phyloP scores from a whole-genome alignment of 2,888 invertebrate species.

The Acleris holmiana region DNA sequence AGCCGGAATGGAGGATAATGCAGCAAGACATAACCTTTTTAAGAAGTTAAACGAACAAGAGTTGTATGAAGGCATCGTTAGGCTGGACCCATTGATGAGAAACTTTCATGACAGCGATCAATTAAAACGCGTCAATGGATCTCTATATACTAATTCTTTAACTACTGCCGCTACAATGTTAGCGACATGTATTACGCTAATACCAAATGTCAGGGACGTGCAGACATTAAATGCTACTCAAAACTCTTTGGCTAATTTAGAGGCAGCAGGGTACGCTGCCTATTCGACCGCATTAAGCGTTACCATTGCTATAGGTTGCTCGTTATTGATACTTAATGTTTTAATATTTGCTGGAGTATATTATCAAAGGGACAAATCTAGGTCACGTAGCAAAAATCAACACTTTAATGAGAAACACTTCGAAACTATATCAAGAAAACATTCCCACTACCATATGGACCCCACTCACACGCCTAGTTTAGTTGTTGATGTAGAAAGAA shows the following conservation, averaged over 20 bases:
- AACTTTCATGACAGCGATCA: slow-evolving; percentile 85
- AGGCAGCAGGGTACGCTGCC: slow-evolving; percentile 90
- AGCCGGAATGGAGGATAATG: slow-evolving; percentile 95
- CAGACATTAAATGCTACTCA: slow-evolving; percentile 84
- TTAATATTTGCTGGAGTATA: slow-evolving; percentile 94
- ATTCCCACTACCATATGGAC: slow-evolving; percentile 91
- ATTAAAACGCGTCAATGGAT: slow-evolving; percentile 80
- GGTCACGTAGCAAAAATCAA: slow-evolving; percentile 87
- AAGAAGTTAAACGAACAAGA: slow-evolving; percentile 94
- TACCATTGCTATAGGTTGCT: slow-evolving; percentile 92
- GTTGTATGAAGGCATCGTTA: slow-evolving; percentile 94
- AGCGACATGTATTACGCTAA: slow-evolving; percentile 88
- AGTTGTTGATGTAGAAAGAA: slow-evolving; percentile 91
- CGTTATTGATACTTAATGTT: slow-evolving; percentile 91
- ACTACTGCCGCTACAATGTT: slow-evolving; percentile 89
- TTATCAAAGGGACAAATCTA: slow-evolving; percentile 91
- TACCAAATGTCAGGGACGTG: slow-evolving; percentile 79
- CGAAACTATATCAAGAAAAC: slow-evolving; percentile 90
- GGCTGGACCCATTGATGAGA: slow-evolving; percentile 91
- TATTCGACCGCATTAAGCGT: slow-evolving; percentile 91
- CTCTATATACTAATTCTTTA: slow-evolving; percentile 82
- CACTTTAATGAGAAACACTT: slow-evolving; percentile 88
- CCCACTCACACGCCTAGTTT: slow-evolving; percentile 91
- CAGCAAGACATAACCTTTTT: slow-evolving; percentile 94
- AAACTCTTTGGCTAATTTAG: slow-evolving; percentile 91